These are phyloP conservation scores for Trichomalopsis sarcophagae DNA, from an alignment of 1,140 invertebrate genomes.

Conservation along the genomic window DNA sequence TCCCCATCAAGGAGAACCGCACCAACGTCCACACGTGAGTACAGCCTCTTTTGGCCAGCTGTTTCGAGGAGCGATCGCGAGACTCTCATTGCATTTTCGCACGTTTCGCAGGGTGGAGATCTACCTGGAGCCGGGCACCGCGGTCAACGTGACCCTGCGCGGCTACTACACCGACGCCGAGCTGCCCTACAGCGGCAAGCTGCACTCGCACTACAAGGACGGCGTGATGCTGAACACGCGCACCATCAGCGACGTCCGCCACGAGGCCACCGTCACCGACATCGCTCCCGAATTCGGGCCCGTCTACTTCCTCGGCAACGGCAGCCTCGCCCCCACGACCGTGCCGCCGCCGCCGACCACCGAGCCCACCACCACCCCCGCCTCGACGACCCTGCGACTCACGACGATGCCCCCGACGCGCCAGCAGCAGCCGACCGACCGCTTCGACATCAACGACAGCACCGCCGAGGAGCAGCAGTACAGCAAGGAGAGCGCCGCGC, in stretches of 20 bases:
- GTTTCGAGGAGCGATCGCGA: no score
- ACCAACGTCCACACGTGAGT: conserved; percentile 77
- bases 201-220: conserved; percentile 83
- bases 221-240: conserved; percentile 71
- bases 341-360: conserved; percentile 83
- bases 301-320: conserved; percentile 84
- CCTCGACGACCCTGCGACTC: conserved; percentile 72
- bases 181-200: conserved; percentile 81
- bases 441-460: conserved; percentile 54
- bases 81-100: no score
- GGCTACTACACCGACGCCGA: conserved; percentile 84
- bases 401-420: conserved; percentile 52
- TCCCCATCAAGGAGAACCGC: conserved; percentile 76
- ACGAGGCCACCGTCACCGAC: conserved; percentile 81
- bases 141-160: conserved; percentile 84
- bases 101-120: conserved; percentile 74
- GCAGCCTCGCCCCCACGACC: conserved; percentile 85
- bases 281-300: conserved; percentile 81
- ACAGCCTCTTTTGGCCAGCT: neutral
- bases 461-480: conserved; percentile 41
- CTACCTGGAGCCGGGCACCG: conserved; percentile 82
- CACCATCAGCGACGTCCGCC: conserved; percentile 72
- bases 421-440: conserved; percentile 45
- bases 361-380: conserved; percentile 80
- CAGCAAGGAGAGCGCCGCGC: conserved; percentile 45